phyloP scores from a whole-genome alignment of 2,113 vertebrate species.

The Gymnorhina tibicen region DNA sequence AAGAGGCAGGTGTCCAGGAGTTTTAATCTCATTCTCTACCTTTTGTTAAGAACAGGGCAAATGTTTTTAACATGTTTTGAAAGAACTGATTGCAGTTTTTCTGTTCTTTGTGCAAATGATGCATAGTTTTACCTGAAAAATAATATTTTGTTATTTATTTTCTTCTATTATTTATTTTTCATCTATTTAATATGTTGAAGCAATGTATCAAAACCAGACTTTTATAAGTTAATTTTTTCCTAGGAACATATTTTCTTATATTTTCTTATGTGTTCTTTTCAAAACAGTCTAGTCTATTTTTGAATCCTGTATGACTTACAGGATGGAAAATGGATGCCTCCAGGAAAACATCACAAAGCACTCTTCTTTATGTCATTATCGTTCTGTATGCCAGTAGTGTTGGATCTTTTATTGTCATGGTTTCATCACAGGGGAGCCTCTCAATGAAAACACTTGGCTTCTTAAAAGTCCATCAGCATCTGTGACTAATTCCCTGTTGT shows the following conservation, averaged over 20 bases:
- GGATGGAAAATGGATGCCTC: neutral
- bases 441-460: neutral
- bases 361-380: neutral
- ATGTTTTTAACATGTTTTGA: neutral
- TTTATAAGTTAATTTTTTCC: neutral
- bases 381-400: neutral
- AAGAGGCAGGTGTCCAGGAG: neutral
- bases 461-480: neutral
- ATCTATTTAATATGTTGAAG: neutral
- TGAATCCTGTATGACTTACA: neutral
- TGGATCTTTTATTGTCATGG: neutral
- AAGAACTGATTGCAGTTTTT: neutral
- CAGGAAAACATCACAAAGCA: neutral
- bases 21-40: neutral
- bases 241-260: neutral
- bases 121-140: neutral
- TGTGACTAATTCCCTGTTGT: neutral
- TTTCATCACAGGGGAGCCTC: conserved; percentile 7
- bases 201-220: neutral
- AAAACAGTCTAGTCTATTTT: neutral
- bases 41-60: neutral
- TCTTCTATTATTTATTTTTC: neutral
- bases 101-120: neutral
- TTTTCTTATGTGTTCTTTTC: neutral
- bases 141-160: neutral